Percentiles rank a stretch among this genome's conserved stretches.
phyloP scores from a whole-genome alignment of 2,113 vertebrate species.

The Dasyornis broadbenti region DNA sequence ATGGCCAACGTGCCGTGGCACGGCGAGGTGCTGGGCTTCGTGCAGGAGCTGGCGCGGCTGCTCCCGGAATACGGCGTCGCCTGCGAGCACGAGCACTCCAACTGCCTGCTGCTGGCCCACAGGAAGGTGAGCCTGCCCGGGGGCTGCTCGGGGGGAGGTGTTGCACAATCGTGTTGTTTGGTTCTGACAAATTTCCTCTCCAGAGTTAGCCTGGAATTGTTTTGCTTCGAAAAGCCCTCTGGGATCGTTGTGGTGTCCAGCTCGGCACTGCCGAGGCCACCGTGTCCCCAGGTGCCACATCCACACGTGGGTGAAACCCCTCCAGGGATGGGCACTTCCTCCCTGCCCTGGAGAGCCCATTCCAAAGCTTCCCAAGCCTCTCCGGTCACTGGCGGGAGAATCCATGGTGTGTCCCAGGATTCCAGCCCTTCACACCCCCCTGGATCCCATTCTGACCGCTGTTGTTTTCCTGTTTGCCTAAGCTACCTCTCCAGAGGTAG shows the following conservation, averaged over 20 bases:
- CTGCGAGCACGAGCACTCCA: constrained; percentile 93
- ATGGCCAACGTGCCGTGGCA: constrained; percentile 98
- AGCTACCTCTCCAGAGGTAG: not conserved
- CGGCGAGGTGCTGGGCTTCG: constrained; percentile 87
- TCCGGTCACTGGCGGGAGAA: not conserved
- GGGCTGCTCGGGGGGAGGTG: too few relatives aligned
- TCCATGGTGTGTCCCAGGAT: not conserved
- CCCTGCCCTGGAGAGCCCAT: not conserved
- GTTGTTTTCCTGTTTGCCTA: not conserved
- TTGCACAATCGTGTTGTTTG: not conserved
- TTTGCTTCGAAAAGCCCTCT: not conserved
- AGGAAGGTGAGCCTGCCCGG: constrained; percentile 80
- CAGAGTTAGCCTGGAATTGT: rapidly evolving
- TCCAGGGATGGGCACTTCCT: too few relatives aligned
- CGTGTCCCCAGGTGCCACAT: not conserved
- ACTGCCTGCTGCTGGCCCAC: constrained; percentile 90
- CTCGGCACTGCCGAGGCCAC: not conserved
- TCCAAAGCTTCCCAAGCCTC: not conserved
- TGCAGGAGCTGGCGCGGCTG: constrained; percentile 80
- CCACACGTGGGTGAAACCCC: not conserved
- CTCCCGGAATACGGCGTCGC: constrained; percentile 85
- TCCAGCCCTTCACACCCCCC: not conserved
- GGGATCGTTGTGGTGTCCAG: not conserved
- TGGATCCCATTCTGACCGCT: not conserved
- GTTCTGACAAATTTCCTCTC: rapidly evolving